Evolutionary conservation across 2,113 vertebrate species (phyloP).

Genomic region (Megaceryle maxima): DNA sequence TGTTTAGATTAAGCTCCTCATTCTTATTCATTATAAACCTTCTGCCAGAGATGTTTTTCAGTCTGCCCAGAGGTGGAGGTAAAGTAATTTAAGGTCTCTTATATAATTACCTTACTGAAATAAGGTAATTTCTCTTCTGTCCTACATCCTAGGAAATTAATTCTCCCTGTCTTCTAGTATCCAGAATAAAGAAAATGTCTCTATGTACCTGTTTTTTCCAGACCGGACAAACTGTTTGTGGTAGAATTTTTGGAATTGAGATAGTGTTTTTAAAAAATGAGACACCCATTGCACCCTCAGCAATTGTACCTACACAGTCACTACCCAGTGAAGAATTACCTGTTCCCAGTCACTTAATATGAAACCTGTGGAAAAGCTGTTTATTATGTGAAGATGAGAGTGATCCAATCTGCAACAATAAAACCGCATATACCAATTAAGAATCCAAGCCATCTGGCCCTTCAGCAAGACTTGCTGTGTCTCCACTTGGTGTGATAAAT

Average conservation of each 20-base stretch:
- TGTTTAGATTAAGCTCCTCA: neutral
- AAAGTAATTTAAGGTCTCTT: neutral
- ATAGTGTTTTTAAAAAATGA: neutral
- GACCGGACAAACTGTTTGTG: neutral
- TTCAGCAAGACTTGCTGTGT: constrained; percentile 17
- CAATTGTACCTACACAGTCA: neutral
- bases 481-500: constrained; percentile 19
- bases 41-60: neutral
- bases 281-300: neutral
- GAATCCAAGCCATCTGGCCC: constrained; percentile 48
- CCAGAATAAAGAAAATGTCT: neutral
- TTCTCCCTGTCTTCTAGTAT: neutral
- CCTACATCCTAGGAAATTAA: neutral
- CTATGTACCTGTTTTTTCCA: neutral
- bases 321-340: neutral
- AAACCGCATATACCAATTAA: constrained; percentile 51
- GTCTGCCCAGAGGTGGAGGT: neutral
- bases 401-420: constrained; percentile 26
- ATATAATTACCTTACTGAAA: no score
- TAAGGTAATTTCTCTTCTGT: neutral
- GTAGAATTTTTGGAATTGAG: neutral
- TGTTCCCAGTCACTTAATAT: neutral
- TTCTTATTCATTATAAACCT: neutral
- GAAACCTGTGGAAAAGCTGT: constrained; percentile 9
- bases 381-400: constrained; percentile 6